phyloP scores from a whole-genome alignment of 2,888 invertebrate genomes.

The Malachius bipustulatus region DNA sequence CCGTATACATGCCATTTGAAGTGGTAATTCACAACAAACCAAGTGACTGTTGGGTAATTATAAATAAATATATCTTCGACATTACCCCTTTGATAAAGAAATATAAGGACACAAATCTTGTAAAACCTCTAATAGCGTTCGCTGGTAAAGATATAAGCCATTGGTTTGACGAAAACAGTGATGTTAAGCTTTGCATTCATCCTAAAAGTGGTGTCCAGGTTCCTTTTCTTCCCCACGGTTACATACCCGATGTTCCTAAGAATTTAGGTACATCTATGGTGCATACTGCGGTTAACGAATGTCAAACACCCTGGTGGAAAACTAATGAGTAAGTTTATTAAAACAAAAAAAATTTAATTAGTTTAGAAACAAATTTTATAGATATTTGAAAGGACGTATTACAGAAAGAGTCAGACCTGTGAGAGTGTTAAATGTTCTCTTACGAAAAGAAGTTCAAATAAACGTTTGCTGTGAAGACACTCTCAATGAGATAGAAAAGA shows the following conservation, averaged over 20 bases:
- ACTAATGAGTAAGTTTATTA: not conserved
- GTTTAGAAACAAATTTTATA: slow-evolving; percentile 20
- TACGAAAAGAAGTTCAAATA: slow-evolving; percentile 39
- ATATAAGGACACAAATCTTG: slow-evolving; percentile 27
- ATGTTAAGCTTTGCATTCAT: slow-evolving; percentile 38
- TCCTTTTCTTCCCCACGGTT: slow-evolving; percentile 49
- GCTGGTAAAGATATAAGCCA: slow-evolving; percentile 79
- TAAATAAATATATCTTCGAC: slow-evolving; percentile 53
- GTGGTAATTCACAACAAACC: slow-evolving; percentile 60
- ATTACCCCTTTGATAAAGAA: slow-evolving; percentile 41
- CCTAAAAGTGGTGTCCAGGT: slow-evolving; percentile 43
- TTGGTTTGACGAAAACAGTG: slow-evolving; percentile 59
- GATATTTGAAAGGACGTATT: slow-evolving; percentile 54
- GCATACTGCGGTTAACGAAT: too few relatives aligned
- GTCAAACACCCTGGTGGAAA: slow-evolving; percentile 66
- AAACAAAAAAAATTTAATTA: too few relatives aligned
- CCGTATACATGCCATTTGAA: slow-evolving; percentile 51
- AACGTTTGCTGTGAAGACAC: slow-evolving; percentile 78
- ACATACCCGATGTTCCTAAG: slow-evolving; percentile 46
- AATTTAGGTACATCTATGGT: too few relatives aligned
- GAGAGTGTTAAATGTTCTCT: slow-evolving; percentile 62
- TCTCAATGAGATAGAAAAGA: slow-evolving; percentile 54
- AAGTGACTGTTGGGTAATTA: slow-evolving; percentile 68
- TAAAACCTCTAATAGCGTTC: slow-evolving; percentile 55
- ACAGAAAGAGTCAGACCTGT: slow-evolving; percentile 59